phyloP scores from a whole-genome alignment of 2,888 invertebrate species.

The Clistopyga incitator region DNA sequence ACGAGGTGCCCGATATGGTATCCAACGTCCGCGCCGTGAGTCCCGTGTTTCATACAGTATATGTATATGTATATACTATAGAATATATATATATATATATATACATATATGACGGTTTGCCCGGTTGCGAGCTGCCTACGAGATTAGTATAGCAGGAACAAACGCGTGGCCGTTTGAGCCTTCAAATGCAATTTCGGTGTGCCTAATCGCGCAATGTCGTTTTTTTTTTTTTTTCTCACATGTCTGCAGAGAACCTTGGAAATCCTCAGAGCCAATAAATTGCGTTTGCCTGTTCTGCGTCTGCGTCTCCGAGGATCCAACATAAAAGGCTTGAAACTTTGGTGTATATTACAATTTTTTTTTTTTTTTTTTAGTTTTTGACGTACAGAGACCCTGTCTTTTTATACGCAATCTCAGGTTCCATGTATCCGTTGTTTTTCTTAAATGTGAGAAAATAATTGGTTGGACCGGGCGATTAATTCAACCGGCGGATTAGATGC shows the following conservation, averaged over 20 bases:
- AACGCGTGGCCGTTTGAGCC: slow-evolving; percentile 68
- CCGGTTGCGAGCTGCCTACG: slow-evolving; percentile 59
- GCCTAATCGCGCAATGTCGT: slow-evolving; percentile 33
- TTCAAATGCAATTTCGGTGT: slow-evolving; percentile 71
- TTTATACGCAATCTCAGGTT: no score
- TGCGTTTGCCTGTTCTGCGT: no score
- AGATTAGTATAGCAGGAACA: slow-evolving; percentile 61
- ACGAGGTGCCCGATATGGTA: slow-evolving; percentile 84
- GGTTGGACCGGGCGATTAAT: background rate
- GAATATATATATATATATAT: slow-evolving; percentile 16
- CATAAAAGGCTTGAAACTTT: no score
- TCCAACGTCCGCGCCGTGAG: slow-evolving; percentile 80
- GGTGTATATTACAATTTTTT: no score
- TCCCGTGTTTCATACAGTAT: slow-evolving; percentile 74
- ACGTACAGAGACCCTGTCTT: no score
- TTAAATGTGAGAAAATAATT: background rate
- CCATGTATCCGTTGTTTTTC: no score
- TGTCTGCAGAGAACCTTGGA: background rate
- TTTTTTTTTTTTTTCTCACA: no score
- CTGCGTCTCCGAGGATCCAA: no score
- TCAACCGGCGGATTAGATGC: no score
- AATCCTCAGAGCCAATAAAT: background rate
- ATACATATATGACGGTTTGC: slow-evolving; percentile 46
- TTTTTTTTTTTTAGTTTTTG: no score
- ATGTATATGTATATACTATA: slow-evolving; percentile 56